Evolutionary conservation across 2,113 vertebrate species (phyloP).

Genomic region (Gobius niger): DNA sequence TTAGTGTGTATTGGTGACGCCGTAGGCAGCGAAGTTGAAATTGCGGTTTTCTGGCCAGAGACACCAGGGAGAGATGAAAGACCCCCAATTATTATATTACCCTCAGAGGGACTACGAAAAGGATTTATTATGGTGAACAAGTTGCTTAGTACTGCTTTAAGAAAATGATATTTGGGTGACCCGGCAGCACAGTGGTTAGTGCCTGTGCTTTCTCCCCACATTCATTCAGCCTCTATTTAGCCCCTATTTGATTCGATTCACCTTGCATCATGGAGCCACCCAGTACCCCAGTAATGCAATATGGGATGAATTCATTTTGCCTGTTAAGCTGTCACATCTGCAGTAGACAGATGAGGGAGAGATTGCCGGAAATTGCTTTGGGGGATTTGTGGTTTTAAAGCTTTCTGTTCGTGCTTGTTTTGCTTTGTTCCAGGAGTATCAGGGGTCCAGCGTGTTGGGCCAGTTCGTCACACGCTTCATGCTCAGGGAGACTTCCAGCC

Average conservation of each 20-base stretch:
- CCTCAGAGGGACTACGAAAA: too few relatives aligned
- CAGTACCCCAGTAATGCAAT: constrained; percentile 28
- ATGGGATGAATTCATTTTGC: constrained; percentile 32
- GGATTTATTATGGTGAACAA: too few relatives aligned
- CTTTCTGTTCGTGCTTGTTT: not conserved
- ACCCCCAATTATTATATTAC: too few relatives aligned
- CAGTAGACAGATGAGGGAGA: constrained; percentile 11
- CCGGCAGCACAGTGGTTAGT: too few relatives aligned
- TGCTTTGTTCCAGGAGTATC: constrained; percentile 82
- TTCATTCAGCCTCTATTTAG: too few relatives aligned
- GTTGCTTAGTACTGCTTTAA: too few relatives aligned
- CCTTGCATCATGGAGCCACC: constrained; percentile 25
- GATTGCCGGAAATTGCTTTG: not conserved
- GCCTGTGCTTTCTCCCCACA: too few relatives aligned
- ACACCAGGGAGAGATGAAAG: too few relatives aligned
- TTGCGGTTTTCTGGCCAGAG: too few relatives aligned
- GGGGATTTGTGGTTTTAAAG: not conserved
- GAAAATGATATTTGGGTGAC: too few relatives aligned
- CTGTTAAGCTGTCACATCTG: constrained; percentile 30
- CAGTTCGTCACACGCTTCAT: constrained; percentile 97
- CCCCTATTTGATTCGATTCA: constrained; percentile 34
- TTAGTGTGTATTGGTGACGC: too few relatives aligned
- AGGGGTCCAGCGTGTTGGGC: constrained; percentile 87
- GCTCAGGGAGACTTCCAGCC: constrained; percentile 89
- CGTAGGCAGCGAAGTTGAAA: too few relatives aligned